phyloP scores from a whole-genome alignment of 1,140 invertebrate genomes.

The Drosophila guanche region DNA sequence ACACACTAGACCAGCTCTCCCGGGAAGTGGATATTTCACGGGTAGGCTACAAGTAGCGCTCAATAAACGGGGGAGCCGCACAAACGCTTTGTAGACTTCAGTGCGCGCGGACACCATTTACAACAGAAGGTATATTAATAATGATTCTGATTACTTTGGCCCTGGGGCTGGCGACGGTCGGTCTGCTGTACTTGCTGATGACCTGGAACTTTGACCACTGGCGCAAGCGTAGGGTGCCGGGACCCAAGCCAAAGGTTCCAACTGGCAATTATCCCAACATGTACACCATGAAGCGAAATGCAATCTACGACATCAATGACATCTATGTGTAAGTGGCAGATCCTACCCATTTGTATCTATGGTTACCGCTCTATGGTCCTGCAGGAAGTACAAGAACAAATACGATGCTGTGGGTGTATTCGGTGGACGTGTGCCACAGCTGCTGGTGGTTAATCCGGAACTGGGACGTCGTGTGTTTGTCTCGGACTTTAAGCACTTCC shows the following conservation, averaged over 20 bases:
- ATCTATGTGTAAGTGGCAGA: constrained; percentile 58
- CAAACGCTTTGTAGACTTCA: constrained; percentile 16
- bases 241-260: constrained; percentile 64
- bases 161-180: constrained; percentile 22
- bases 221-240: constrained; percentile 67
- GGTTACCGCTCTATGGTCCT: background rate
- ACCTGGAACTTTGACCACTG: constrained; percentile 80
- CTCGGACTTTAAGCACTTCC: constrained; percentile 84
- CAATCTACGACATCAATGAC: constrained; percentile 55
- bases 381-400: constrained; percentile 55
- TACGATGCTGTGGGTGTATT: constrained; percentile 75
- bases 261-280: constrained; percentile 70
- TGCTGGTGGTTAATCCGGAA: constrained; percentile 84
- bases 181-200: constrained; percentile 71
- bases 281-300: constrained; percentile 55
- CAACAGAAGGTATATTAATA: background rate
- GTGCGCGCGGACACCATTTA: background rate
- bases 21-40: background rate
- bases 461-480: constrained; percentile 84
- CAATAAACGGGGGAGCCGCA: background rate
- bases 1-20: constrained; percentile 4
- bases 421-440: constrained; percentile 54
- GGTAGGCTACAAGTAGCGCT: constrained; percentile 24
- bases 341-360: background rate
- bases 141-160: constrained; percentile 54